Percentiles rank a stretch among this genome's conserved stretches.
These are phyloP conservation scores for Lymantria dispar DNA, from an alignment of 2,888 invertebrate genomes.

Conservation along the genomic window DNA sequence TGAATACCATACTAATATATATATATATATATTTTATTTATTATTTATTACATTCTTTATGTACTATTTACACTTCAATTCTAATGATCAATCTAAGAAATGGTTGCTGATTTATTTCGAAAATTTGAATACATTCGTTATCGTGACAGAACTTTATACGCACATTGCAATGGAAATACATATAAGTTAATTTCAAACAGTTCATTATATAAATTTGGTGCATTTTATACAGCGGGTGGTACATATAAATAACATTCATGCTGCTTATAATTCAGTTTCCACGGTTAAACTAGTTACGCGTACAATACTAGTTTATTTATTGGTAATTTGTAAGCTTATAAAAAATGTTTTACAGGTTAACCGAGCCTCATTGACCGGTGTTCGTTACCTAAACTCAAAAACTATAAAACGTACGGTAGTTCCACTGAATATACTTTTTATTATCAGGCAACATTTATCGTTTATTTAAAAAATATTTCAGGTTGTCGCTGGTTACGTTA, in stretches of 20 bases:
- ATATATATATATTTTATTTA: too few species aligned
- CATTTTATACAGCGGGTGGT: constrained; percentile 1
- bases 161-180: not conserved
- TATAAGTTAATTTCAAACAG: not conserved
- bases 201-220: not conserved
- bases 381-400: constrained; percentile 25
- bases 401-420: constrained; percentile 34
- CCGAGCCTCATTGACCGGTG: constrained; percentile 17
- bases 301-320: constrained; percentile 11
- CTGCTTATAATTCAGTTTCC: constrained; percentile 2
- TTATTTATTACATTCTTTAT: too few species aligned
- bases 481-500: constrained; percentile 25
- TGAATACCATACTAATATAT: too few species aligned
- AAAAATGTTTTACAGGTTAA: constrained; percentile 20
- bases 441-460: constrained; percentile 27
- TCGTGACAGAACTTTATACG: too few species aligned
- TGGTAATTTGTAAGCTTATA: constrained; percentile 21
- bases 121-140: too few species aligned
- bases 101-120: too few species aligned
- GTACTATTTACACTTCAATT: too few species aligned
- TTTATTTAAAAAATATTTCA: constrained; percentile 26
- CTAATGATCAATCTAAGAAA: too few species aligned
- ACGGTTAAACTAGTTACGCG: constrained; percentile 5
- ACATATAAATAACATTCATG: constrained; percentile 4
- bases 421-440: constrained; percentile 28